Evolutionary conservation across 2,113 vertebrate species (phyloP), one percentile per base, ranked within the genome.

Genomic region (Talpa occidentalis): DNA sequence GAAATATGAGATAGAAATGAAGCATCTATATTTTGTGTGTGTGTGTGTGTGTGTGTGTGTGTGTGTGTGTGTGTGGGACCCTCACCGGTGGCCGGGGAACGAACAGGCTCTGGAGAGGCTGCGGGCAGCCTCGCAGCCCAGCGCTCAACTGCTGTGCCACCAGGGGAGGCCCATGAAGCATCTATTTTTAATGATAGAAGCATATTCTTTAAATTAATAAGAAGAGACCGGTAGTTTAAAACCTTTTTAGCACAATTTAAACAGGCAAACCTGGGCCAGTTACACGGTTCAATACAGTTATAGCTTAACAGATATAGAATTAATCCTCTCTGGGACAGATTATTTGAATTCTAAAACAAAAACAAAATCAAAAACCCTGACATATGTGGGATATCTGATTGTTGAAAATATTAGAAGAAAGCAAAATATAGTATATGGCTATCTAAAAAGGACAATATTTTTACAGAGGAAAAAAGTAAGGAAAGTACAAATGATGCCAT

Each of bases 321-420:
- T 69, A 81, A 54, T 91, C 30, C 4, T 78, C 17, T 54, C 21
- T 54, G 12, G 22, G 26, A 87, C 11, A 80, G 24, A 87, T 15
- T 66, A 67, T 40, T 62, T 72, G 14, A 91, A 78, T 70, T 4
- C 22, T 8, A 42, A 83, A 73, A 37, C 15, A 21, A 35, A 21
- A 35, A 44, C 6, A 35, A 42, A 52, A 60, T n/a, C 28, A 37
- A 6, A n/a, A n/a, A n/a, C n/a, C n/a, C 42, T 81, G 67, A 3
- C 16, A 69, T n/a, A n/a, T 76, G 35, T 54, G 32, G 11, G 21
- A 40, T 82, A 26, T 82, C 77, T 88, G 28, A 72, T 78, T 85
- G 11, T 30, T 84, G 32, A 62, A 90, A 92, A 89, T 62, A 73
- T 62, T 85, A 89, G 7, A 88, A 87, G 16, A 87, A 81, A 85